Base-by-base conservation (phyloP, 2,113 vertebrate genomes). In the Rhegmatorhina hoffmannsi region DNA sequence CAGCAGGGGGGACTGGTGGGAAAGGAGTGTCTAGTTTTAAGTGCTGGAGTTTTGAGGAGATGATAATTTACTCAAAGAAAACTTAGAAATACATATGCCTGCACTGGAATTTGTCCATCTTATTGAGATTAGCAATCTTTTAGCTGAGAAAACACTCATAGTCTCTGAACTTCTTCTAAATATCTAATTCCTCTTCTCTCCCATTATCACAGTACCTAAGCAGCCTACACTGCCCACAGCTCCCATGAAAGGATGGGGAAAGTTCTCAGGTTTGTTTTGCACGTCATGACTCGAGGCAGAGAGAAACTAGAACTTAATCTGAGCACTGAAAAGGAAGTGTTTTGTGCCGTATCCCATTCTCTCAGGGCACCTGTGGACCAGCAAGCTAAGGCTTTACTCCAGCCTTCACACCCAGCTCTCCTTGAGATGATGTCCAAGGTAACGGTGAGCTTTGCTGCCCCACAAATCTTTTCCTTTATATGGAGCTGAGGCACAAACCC, bases 1-100 rank as follows among this genome's bases (percentile, higher is more conserved):
- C 92, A 94, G 87, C 77, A 84, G 89, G 84, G 84, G 79, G 24
- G 33, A 34, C 44, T 92, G 23, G 82, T 84, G 59, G 72, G 73
- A 92, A 78, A 91, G 24, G 6, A 78, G 9, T 68, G 64, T 53
- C 87, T 89, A 40, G 25, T 92, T 84, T 75, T 33, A 46, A 73
- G 56, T 13, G 53, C 69, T 74, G 84, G 47, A 76, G 50, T 89
- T 86, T 49, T 76, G 56, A 34, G 36, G 34, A 84, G 62, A 84
- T 46, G 7, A 31, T 34, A 53, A 60, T 82, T 84, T 72, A 87
- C 46, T 2, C n/a, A 38, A 68, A 40, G 49, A 59, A 53, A 59
- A 60, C 19, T 72, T 50, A 82, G 28, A 70, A 81, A 47, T 69
- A n/a, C 46, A 46, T 78, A 72, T 73, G 56, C 10, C 23, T 92